A percentile compares a stretch with the other conserved stretches of the same genome.
Evolutionary conservation across 2,113 vertebrate genomes (phyloP).

Genomic region (Sisor rabdophorus): DNA sequence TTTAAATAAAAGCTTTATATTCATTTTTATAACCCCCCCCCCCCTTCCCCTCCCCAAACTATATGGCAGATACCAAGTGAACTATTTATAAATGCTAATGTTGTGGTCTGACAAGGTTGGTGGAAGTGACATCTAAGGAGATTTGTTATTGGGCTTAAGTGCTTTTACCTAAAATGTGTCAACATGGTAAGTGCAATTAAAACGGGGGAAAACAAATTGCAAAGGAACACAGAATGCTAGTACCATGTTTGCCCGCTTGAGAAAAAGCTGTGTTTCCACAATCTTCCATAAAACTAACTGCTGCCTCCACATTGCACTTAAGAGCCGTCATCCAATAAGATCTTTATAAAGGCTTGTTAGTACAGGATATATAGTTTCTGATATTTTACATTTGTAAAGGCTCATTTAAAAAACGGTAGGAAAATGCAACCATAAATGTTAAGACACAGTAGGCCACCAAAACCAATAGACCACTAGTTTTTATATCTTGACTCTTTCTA

Average conservation of each 20-base stretch:
- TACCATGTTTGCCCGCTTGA: slow-evolving; percentile 65
- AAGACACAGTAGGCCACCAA: slow-evolving; percentile 69
- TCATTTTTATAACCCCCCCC: not conserved
- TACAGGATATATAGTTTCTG: slow-evolving; percentile 63
- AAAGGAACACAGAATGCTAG: slow-evolving; percentile 51
- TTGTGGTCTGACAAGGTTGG: slow-evolving; percentile 23
- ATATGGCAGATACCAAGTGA: slow-evolving; percentile 8
- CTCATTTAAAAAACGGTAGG: slow-evolving; percentile 61
- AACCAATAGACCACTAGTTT: slow-evolving; percentile 58
- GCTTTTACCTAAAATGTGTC: slow-evolving; percentile 69
- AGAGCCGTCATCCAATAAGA: slow-evolving; percentile 57
- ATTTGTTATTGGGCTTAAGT: slow-evolving; percentile 61
- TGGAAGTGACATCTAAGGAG: slow-evolving; percentile 31
- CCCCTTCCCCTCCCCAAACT: not conserved
- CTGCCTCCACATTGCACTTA: slow-evolving; percentile 67
- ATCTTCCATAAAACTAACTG: slow-evolving; percentile 61
- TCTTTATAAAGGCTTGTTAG: slow-evolving; percentile 61
- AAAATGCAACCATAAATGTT: slow-evolving; percentile 43
- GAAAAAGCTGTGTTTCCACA: slow-evolving; percentile 53
- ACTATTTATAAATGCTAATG: not conserved
- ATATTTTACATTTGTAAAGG: slow-evolving; percentile 66
- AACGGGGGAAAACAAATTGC: slow-evolving; percentile 43
- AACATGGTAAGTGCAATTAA: slow-evolving; percentile 71
- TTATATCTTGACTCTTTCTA: slow-evolving; percentile 59
- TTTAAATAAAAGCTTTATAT: slow-evolving; percentile 13